phyloP scores from a whole-genome alignment of 2,888 invertebrate species.

The Anthrax anthrax region DNA sequence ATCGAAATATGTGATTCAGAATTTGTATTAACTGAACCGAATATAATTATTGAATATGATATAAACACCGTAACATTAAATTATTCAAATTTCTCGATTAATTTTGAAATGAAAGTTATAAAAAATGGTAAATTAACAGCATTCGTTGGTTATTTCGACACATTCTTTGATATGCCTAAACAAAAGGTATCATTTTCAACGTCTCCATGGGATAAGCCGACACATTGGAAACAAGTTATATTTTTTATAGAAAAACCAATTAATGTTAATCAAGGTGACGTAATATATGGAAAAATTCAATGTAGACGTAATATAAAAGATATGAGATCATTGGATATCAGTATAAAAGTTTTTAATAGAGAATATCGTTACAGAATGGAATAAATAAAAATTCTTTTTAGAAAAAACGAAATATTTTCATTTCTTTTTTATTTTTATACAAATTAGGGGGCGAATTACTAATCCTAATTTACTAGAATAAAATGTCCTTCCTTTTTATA shows the following conservation, averaged over 20 bases:
- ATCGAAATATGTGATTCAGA: conserved; percentile 47
- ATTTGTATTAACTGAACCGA: conserved; percentile 50
- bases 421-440: too few species aligned
- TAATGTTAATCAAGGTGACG: conserved; percentile 50
- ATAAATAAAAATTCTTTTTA: conserved; percentile 25
- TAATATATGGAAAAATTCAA: conserved; percentile 49
- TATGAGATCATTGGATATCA: conserved; percentile 56
- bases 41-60: conserved; percentile 55
- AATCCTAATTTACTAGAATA: too few species aligned
- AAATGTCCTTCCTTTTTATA: too few species aligned
- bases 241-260: conserved; percentile 68
- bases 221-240: conserved; percentile 72
- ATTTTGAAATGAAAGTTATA: conserved; percentile 50
- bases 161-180: conserved; percentile 56
- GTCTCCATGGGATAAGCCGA: conserved; percentile 46
- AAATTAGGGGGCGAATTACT: too few species aligned
- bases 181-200: conserved; percentile 50
- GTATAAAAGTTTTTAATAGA: conserved; percentile 48
- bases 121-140: conserved; percentile 59
- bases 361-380: conserved; percentile 48
- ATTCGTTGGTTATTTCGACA: conserved; percentile 84
- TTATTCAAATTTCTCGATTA: conserved; percentile 55
- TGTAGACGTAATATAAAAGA: conserved; percentile 61
- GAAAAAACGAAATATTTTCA: too few species aligned
- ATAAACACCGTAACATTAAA: conserved; percentile 55